Conservation (phyloP, 2,113 vertebrate genomes). For the Mionectes macconnelli region DNA sequence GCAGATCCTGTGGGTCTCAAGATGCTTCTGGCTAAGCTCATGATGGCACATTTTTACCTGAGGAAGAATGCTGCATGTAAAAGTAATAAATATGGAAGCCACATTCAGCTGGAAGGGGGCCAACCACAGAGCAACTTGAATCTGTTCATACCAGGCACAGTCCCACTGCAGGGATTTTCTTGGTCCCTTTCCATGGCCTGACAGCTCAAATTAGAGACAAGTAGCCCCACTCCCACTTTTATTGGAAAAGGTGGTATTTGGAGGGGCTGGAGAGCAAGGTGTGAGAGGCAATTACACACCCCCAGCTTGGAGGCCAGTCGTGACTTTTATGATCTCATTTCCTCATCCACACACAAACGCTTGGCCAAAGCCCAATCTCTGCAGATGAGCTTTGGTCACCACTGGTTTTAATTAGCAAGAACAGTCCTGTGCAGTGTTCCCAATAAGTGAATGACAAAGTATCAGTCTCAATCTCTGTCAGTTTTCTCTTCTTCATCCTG, state of each 20-base stretch:
- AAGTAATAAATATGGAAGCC: not conserved
- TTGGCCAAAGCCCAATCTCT: conserved; percentile 35
- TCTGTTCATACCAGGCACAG: not conserved
- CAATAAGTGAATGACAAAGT: conserved; percentile 63
- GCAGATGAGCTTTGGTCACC: conserved; percentile 59
- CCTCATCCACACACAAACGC: conserved; percentile 33
- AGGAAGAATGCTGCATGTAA: not conserved
- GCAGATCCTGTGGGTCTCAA: not conserved
- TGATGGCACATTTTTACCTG: not conserved
- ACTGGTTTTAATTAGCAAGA: conserved; percentile 69
- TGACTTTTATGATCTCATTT: conserved; percentile 62
- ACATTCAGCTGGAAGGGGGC: not conserved
- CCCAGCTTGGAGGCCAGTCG: not conserved
- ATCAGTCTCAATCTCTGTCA: conserved; percentile 55
- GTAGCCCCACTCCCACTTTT: not conserved
- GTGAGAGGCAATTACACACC: conserved; percentile 44
- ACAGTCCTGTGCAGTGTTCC: conserved; percentile 51
- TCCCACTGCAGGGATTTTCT: not conserved
- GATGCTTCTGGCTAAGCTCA: not conserved
- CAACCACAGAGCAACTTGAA: not conserved
- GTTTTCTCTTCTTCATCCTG: conserved; percentile 50
- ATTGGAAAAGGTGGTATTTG: not conserved
- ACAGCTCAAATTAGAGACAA: not conserved
- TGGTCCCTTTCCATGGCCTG: not conserved
- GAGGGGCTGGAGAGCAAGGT: not conserved